A percentile compares a stretch with the other conserved stretches of the same genome.
Conservation (phyloP, 2,113 vertebrate species). For the Pristiophorus japonicus region DNA sequence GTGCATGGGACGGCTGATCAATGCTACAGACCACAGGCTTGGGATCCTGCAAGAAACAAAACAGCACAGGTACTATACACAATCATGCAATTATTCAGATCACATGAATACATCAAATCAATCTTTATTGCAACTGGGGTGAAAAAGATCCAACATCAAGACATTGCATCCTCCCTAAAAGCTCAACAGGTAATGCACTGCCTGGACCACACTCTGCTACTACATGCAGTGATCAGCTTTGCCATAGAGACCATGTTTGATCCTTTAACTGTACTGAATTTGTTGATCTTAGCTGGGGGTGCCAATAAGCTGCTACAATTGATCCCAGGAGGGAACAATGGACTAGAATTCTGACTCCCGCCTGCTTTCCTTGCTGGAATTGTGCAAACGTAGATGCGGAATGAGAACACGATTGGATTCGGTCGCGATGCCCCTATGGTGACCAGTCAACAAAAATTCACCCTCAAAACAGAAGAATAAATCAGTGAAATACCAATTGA, state of each 20-base stretch:
- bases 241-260: neutral
- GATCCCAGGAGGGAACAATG: neutral
- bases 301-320: neutral
- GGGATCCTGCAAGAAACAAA: slow-evolving; percentile 21
- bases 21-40: neutral
- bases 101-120: neutral
- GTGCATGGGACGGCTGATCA: no score
- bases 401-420: neutral
- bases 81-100: neutral
- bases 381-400: neutral
- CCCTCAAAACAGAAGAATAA: neutral
- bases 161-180: neutral
- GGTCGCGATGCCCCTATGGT: neutral
- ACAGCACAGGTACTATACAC: slow-evolving; percentile 17
- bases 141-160: neutral
- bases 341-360: neutral
- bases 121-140: neutral
- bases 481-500: neutral
- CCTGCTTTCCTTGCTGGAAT: neutral
- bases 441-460: neutral
- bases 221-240: neutral
- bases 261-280: neutral
- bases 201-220: neutral
- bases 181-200: neutral
- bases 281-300: neutral